Base-by-base conservation (phyloP, 1,140 invertebrate species). In the Nomia melanderi region DNA sequence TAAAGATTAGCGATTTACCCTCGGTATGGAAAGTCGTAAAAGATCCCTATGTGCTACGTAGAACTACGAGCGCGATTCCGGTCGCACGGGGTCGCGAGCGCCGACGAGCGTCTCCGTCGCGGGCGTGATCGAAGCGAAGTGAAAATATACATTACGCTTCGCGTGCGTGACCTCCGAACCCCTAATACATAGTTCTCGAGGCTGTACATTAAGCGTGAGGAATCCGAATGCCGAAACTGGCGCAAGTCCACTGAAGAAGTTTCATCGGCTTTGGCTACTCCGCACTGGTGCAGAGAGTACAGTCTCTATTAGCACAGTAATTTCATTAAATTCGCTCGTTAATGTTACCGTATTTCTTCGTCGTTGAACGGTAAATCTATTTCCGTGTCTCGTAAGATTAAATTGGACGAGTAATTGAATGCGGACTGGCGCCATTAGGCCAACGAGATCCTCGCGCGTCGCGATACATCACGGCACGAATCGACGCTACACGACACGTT, bases 401-500 rank as follows among this genome's bases (percentile, higher is more conserved):
- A n/a, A 39, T 39, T 11, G 36, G 5, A 39, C 11, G 36, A 39
- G 6, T 39, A 2, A 2, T 56, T 56, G 2, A 29, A 31, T 0
- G n/a, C 27, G 44, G 39, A 69, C 54, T 76, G 29, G 73, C 47
- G 69, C 6, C 64, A 47, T 9, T 14, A 0, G 17, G 41, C 47
- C 39, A 23, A 14, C n/a, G 14, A 7, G 6, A n/a, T 59, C 2
- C 33, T 69, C 54, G 41, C 66, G 44, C 23, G 41, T 17, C 20
- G 41, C 62, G 39, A 20, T 59, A 82, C 62, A 76, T 64, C 57
- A 72, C 64, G 66, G 54, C 72, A 78, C 73, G 72, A 76, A 65
- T 76, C 63, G 64, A 81, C 63, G 79, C 74, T 78, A 78, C 74
- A 73, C 29, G 66, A 81, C 79, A 82, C 73, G 79, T 82, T 81